A percentile compares a stretch with the other conserved stretches of the same genome.
These are phyloP conservation scores for Sphenopsis melanotis DNA, from an alignment of 2,797 vertebrate species.

Conservation along the genomic window DNA sequence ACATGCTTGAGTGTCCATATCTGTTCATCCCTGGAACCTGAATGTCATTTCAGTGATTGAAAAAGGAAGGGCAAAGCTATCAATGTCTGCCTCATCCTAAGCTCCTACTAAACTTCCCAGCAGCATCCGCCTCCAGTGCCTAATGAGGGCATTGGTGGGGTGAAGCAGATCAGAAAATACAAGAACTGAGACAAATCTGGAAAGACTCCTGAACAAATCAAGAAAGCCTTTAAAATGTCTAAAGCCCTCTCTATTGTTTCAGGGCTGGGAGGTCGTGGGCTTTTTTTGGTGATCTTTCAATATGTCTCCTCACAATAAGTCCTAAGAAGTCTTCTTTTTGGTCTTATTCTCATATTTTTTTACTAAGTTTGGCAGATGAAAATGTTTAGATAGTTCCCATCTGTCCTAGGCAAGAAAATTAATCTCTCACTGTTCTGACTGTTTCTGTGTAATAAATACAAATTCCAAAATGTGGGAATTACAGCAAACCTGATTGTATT, in stretches of 20 bases:
- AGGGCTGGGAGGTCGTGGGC: neutral
- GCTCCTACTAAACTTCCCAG: neutral
- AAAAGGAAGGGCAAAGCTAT: neutral
- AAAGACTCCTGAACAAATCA: neutral
- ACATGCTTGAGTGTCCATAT: conserved; percentile 5
- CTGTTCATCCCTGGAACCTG: conserved; percentile 54
- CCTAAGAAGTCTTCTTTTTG: neutral
- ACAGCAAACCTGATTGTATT: neutral
- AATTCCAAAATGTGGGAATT: neutral
- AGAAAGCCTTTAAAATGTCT: neutral
- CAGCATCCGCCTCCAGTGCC: neutral
- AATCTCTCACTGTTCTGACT: neutral
- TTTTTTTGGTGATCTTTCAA: neutral
- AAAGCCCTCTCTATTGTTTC: neutral
- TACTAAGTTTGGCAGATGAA: neutral
- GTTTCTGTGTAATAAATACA: neutral
- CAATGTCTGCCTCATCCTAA: neutral
- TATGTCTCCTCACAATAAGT: neutral
- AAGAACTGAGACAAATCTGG: neutral
- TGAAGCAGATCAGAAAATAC: neutral
- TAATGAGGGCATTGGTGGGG: neutral
- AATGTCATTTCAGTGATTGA: conserved; percentile 3
- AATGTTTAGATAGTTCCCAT: neutral
- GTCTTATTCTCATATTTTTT: neutral
- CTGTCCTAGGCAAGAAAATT: neutral